Conservation (phyloP, 2,888 invertebrate species). For the Amiota mariae region DNA sequence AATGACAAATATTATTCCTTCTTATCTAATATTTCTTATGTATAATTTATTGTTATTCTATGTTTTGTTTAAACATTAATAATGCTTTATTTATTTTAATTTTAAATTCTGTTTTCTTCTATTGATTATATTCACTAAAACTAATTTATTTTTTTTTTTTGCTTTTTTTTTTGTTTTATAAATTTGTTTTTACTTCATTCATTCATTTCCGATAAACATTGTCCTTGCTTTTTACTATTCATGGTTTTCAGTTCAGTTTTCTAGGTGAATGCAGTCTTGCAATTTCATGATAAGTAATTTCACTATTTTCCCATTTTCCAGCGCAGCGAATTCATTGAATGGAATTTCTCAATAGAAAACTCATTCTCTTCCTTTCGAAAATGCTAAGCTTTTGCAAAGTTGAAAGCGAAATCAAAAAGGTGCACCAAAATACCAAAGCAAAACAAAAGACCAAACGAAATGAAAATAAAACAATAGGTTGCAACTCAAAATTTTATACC, state of each 20-base stretch:
- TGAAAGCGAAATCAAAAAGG: neutral
- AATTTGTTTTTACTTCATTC: neutral
- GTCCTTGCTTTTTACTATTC: neutral
- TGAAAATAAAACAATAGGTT: no score
- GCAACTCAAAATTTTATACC: no score
- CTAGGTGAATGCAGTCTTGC: slow-evolving; percentile 19
- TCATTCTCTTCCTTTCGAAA: neutral
- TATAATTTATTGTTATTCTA: no score
- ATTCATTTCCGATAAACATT: neutral
- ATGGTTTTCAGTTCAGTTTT: neutral
- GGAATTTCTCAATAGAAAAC: slow-evolving; percentile 39
- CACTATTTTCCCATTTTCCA: slow-evolving; percentile 38
- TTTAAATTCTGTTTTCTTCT: no score
- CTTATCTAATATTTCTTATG: no score
- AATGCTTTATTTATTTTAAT: no score
- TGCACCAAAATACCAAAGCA: neutral
- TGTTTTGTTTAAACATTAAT: no score
- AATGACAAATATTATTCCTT: no score
- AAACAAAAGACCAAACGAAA: neutral
- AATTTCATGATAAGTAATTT: slow-evolving; percentile 40
- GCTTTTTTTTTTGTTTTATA: neutral
- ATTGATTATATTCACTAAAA: neutral
- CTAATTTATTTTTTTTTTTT: neutral
- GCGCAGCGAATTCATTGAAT: slow-evolving; percentile 36
- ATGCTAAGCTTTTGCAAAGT: slow-evolving; percentile 20